Percentiles rank a stretch among this genome's conserved stretches.
phyloP scores from a whole-genome alignment of 1,140 invertebrate genomes.

The Cherax quadricarinatus region DNA sequence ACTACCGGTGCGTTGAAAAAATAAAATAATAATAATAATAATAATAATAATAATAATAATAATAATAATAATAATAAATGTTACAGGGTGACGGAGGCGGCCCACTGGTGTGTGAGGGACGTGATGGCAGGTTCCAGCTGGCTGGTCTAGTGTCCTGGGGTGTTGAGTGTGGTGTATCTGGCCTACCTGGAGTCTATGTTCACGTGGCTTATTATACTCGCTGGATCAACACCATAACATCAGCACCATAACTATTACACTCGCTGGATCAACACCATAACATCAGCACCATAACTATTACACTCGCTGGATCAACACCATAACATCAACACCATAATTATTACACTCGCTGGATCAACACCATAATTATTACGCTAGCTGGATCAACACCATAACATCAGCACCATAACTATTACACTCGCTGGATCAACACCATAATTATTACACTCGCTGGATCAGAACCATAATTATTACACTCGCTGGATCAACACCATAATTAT shows the following conservation, averaged over 20 bases:
- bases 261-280: conserved; percentile 64
- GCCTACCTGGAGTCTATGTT: conserved; percentile 93
- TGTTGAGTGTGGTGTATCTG: conserved; percentile 87
- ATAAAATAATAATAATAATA: neutral
- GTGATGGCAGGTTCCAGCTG: conserved; percentile 86
- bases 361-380: conserved; percentile 80
- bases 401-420: conserved; percentile 78
- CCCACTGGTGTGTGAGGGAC: conserved; percentile 91
- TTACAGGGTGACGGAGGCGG: conserved; percentile 89
- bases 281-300: conserved; percentile 78
- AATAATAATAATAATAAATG: neutral
- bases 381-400: conserved; percentile 59
- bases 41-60: neutral
- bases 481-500: conserved; percentile 76
- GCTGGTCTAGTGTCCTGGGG: conserved; percentile 95
- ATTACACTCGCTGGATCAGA: too few species aligned
- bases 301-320: conserved; percentile 65
- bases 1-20: neutral
- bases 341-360: too few species aligned
- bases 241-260: neutral
- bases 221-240: conserved; percentile 65
- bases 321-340: conserved; percentile 5
- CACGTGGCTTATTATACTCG: conserved; percentile 83
- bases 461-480: conserved; percentile 80
- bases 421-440: conserved; percentile 58